These are phyloP conservation scores for Callionymus lyra DNA, from an alignment of 2,113 vertebrate species.

Conservation along the genomic window DNA sequence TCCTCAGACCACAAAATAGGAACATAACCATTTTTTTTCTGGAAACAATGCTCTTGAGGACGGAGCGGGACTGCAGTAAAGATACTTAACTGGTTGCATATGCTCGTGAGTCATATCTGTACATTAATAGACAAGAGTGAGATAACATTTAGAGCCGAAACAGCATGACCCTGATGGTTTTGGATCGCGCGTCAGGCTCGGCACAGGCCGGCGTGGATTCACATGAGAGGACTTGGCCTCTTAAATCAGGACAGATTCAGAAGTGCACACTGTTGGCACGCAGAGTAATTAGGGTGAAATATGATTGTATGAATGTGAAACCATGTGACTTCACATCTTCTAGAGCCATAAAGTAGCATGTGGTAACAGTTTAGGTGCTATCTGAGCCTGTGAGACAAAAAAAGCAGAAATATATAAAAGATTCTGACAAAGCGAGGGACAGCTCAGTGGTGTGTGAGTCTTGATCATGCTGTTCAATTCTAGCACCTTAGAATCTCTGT, in stretches of 20 bases:
- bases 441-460: too few relatives aligned
- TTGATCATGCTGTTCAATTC: too few relatives aligned
- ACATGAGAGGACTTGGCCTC: slow-evolving; percentile 27
- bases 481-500: too few relatives aligned
- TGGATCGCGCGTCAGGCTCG: slow-evolving; percentile 16
- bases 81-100: slow-evolving; percentile 5
- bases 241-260: slow-evolving; percentile 20
- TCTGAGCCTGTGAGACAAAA: not conserved
- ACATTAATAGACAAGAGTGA: slow-evolving; percentile 8
- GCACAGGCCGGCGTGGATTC: slow-evolving; percentile 28
- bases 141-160: slow-evolving; percentile 17
- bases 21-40: slow-evolving; percentile 17
- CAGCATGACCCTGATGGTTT: slow-evolving; percentile 26
- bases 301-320: slow-evolving; percentile 10
- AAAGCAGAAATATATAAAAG: not conserved
- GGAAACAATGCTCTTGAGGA: slow-evolving; percentile 10
- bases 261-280: slow-evolving; percentile 16
- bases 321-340: not conserved
- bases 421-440: too few relatives aligned
- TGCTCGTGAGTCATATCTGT: slow-evolving; percentile 9
- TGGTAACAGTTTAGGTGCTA: not conserved
- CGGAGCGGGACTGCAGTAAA: slow-evolving; percentile 3
- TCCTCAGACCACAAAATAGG: slow-evolving; percentile 1
- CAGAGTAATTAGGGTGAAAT: slow-evolving; percentile 33
- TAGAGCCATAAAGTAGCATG: not conserved